A percentile compares a stretch with the other conserved stretches of the same genome.
phyloP scores from a whole-genome alignment of 2,888 invertebrate genomes.

The Aethes cnicana region DNA sequence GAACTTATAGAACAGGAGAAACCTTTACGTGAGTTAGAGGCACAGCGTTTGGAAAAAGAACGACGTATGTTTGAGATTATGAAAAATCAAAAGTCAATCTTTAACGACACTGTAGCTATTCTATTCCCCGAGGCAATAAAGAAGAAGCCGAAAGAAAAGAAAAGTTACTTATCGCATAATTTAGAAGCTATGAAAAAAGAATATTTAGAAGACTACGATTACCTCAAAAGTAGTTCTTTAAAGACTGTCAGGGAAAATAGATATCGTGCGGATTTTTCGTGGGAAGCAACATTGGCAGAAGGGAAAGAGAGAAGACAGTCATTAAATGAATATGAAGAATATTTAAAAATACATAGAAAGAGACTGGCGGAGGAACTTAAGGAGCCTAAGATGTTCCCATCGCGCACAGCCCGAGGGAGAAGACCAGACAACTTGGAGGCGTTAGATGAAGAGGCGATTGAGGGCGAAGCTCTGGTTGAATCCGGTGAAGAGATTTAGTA shows the following conservation, averaged over 20 bases:
- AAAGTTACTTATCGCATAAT: conserved; percentile 68
- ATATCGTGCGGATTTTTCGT: conserved; percentile 77
- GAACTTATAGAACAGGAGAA: conserved; percentile 83
- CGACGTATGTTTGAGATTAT: conserved; percentile 81
- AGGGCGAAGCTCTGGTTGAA: too few species aligned
- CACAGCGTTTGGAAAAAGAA: conserved; percentile 81
- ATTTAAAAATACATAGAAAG: conserved; percentile 57
- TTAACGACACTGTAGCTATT: conserved; percentile 84
- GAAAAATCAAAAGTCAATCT: conserved; percentile 83
- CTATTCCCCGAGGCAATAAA: conserved; percentile 84
- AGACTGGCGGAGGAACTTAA: conserved; percentile 53
- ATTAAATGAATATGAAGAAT: conserved; percentile 64
- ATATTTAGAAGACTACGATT: conserved; percentile 64
- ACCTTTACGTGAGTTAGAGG: conserved; percentile 82
- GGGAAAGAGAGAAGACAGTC: conserved; percentile 75
- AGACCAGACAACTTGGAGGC: not conserved
- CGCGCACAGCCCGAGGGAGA: not conserved
- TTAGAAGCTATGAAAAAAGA: conserved; percentile 59
- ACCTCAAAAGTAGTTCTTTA: conserved; percentile 52
- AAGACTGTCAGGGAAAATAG: conserved; percentile 72
- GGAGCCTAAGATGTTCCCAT: conserved; percentile 26
- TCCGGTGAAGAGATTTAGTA: too few species aligned
- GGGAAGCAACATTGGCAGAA: conserved; percentile 78
- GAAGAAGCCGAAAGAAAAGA: conserved; percentile 65
- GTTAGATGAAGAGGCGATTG: not conserved